These are phyloP conservation scores for Theristicus caerulescens DNA, from an alignment of 2,113 vertebrate species.

Conservation along the genomic window DNA sequence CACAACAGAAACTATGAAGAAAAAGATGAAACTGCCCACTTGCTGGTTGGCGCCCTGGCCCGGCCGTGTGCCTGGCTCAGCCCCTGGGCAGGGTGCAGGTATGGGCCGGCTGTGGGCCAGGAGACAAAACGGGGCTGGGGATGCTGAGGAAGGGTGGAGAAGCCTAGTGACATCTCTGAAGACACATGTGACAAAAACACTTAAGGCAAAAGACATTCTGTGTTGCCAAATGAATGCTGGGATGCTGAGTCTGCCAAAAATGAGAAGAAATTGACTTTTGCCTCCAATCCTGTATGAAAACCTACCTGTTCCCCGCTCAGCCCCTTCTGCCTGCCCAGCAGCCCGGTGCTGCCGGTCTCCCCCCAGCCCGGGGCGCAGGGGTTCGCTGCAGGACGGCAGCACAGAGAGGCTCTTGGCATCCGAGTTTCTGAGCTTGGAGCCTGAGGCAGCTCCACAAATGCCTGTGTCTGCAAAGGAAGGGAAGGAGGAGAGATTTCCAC, in stretches of 20 bases:
- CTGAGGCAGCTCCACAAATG: neutral
- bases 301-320: too few species aligned
- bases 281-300: neutral
- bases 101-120: neutral
- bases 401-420: neutral
- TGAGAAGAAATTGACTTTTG: neutral
- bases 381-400: neutral
- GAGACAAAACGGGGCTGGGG: neutral
- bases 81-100: neutral
- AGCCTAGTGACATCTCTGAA: neutral
- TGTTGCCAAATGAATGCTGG: too few species aligned
- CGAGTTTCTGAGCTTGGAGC: neutral
- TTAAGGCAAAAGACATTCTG: neutral
- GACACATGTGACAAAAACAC: too few species aligned
- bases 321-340: neutral
- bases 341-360: rapidly evolving
- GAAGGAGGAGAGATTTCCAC: neutral
- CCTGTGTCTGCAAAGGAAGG: neutral
- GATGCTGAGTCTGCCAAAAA: too few species aligned
- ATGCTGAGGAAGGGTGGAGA: neutral
- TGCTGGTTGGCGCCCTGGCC: rapidly evolving
- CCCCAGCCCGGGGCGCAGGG: rapidly evolving
- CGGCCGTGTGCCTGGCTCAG: neutral
- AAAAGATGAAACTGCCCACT: too few species aligned
- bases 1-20: neutral